Conservation (phyloP, 2,797 vertebrate genomes). For the Myotis vivesi region DNA sequence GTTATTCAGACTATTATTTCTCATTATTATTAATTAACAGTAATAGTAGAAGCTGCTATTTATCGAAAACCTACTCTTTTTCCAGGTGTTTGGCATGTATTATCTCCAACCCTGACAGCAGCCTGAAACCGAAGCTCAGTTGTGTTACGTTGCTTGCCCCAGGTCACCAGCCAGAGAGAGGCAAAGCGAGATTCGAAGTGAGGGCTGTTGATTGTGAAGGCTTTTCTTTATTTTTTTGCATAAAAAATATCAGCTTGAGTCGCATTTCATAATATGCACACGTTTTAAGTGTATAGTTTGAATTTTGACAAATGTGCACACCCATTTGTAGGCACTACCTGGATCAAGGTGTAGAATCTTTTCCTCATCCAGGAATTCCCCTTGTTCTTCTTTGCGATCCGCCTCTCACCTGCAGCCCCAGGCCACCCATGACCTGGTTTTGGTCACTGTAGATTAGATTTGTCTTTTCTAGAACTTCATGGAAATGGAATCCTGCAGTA, state of each 20-base stretch:
- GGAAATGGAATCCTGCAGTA: not conserved
- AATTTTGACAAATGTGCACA: not conserved
- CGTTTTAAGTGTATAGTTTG: not conserved
- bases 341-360: not conserved
- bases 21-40: conserved; percentile 67
- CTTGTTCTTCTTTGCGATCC: not conserved
- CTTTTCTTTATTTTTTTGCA: conserved; percentile 33
- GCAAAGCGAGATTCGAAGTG: not conserved
- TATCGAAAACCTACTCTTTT: conserved; percentile 13
- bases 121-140: not conserved
- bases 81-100: conserved; percentile 13
- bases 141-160: conserved; percentile 3
- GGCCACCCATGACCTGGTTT: not conserved
- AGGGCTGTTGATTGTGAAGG: not conserved
- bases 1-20: conserved; percentile 53
- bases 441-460: not conserved
- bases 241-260: conserved; percentile 5
- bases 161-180: conserved; percentile 5
- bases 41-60: conserved; percentile 45
- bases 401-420: not conserved
- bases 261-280: not conserved
- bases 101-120: not conserved
- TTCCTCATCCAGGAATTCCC: not conserved
- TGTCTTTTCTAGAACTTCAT: not conserved
- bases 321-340: not conserved